These are phyloP conservation scores for Anolis carolinensis DNA, from an alignment of 2,113 vertebrate genomes.

Conservation along the genomic window DNA sequence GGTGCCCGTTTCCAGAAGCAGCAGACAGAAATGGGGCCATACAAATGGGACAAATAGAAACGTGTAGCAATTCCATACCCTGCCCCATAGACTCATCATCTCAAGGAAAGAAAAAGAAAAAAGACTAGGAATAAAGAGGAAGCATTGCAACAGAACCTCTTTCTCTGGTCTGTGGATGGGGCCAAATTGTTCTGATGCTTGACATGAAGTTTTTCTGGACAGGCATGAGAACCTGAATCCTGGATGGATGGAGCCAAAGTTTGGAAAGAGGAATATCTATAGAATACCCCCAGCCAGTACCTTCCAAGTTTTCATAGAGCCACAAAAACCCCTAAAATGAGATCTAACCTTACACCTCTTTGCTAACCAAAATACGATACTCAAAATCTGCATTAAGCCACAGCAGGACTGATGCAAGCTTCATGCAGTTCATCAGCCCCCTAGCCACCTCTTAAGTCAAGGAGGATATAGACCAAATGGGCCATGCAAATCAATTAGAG, in stretches of 20 bases:
- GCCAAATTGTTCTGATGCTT: neutral
- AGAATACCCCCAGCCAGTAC: neutral
- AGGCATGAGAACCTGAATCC: neutral
- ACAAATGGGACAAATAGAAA: no score
- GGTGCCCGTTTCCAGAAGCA: no score
- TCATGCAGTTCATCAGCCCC: slow-evolving; percentile 9
- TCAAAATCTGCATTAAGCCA: neutral
- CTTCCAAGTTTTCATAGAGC: neutral
- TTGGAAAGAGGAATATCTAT: neutral
- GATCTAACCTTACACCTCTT: neutral
- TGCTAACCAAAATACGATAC: neutral
- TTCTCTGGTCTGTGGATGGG: neutral
- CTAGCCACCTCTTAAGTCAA: slow-evolving; percentile 3
- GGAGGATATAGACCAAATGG: slow-evolving; percentile 39
- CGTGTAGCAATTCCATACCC: no score
- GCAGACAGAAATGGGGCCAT: no score
- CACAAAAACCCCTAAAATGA: neutral
- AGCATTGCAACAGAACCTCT: neutral
- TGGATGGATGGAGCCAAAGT: neutral
- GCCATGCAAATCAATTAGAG: slow-evolving; percentile 45
- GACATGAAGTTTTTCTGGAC: neutral
- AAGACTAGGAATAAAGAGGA: neutral
- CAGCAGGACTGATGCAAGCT: neutral
- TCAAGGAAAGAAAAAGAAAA: neutral
- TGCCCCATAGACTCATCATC: neutral